phyloP scores from a whole-genome alignment of 2,888 invertebrate species.

The Pherbina coryleti region DNA sequence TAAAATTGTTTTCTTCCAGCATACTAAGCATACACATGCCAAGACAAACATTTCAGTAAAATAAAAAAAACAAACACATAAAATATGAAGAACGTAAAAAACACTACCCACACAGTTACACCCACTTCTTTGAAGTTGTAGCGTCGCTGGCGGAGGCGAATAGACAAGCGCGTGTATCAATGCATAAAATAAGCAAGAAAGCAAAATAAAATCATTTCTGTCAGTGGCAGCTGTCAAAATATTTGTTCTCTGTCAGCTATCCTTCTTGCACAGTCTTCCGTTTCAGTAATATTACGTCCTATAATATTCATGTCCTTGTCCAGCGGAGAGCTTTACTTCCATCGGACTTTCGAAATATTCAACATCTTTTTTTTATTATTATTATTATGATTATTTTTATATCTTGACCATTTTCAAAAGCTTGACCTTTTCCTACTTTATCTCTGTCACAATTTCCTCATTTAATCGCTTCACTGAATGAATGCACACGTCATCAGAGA shows the following conservation, averaged over 20 bases:
- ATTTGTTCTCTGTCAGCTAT: constrained; percentile 58
- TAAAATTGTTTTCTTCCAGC: constrained; percentile 26
- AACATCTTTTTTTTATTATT: neutral
- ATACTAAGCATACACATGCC: constrained; percentile 44
- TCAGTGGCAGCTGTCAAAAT: constrained; percentile 74
- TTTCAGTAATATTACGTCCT: neutral
- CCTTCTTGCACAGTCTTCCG: neutral
- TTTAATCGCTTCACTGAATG: neutral
- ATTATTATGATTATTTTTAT: neutral
- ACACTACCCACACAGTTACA: neutral
- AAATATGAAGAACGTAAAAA: neutral
- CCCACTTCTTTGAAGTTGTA: neutral
- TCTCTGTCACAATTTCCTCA: neutral
- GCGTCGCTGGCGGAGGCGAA: neutral
- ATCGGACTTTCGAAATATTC: neutral
- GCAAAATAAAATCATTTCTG: constrained; percentile 52
- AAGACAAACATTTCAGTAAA: constrained; percentile 32
- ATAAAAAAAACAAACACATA: neutral
- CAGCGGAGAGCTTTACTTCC: neutral
- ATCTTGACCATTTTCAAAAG: neutral
- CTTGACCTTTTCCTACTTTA: neutral
- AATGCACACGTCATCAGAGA: neutral
- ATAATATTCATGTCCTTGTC: constrained; percentile 8
- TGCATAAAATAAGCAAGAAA: constrained; percentile 2
- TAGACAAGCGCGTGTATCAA: neutral